phyloP scores from a whole-genome alignment of 2,888 invertebrate genomes.

The Ephialtes manifestator region DNA sequence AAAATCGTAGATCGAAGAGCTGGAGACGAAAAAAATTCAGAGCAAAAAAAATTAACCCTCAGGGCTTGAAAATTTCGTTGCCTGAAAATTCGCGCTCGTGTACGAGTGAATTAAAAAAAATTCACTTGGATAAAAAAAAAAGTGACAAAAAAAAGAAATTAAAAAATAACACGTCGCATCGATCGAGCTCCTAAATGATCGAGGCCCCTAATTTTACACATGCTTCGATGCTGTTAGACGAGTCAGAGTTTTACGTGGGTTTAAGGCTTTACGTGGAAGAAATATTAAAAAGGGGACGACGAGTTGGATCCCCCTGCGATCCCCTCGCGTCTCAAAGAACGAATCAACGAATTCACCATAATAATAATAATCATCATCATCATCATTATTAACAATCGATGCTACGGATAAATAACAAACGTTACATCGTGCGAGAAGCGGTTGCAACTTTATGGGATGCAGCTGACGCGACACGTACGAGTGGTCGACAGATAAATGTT shows the following conservation, averaged over 20 bases:
- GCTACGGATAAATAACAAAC: constrained; percentile 39
- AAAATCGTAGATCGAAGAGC: constrained; percentile 55
- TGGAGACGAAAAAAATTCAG: constrained; percentile 47
- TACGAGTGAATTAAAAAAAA: constrained; percentile 50
- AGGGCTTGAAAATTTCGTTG: constrained; percentile 48
- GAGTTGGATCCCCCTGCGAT: constrained; percentile 30
- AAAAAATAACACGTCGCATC: constrained; percentile 65
- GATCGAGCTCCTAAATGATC: constrained; percentile 67
- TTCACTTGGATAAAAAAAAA: constrained; percentile 32
- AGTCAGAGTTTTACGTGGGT: constrained; percentile 68
- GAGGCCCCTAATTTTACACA: constrained; percentile 65
- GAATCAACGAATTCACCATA: constrained; percentile 28
- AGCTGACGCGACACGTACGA: constrained; percentile 60
- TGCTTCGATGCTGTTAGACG: constrained; percentile 73
- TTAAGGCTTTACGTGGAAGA: constrained; percentile 64
- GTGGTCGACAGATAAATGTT: constrained; percentile 14
- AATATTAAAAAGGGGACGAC: constrained; percentile 56
- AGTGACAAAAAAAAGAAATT: constrained; percentile 18
- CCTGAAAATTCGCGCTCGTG: constrained; percentile 55
- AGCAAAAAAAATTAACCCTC: constrained; percentile 49
- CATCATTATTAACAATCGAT: constrained; percentile 15
- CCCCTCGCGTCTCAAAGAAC: constrained; percentile 52
- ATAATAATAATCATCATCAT: constrained; percentile 28
- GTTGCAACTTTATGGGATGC: constrained; percentile 67
- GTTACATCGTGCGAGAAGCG: constrained; percentile 67